These are phyloP conservation scores for Oscheius myriophilus DNA, from an alignment of 2,888 invertebrate genomes.

Conservation along the genomic window DNA sequence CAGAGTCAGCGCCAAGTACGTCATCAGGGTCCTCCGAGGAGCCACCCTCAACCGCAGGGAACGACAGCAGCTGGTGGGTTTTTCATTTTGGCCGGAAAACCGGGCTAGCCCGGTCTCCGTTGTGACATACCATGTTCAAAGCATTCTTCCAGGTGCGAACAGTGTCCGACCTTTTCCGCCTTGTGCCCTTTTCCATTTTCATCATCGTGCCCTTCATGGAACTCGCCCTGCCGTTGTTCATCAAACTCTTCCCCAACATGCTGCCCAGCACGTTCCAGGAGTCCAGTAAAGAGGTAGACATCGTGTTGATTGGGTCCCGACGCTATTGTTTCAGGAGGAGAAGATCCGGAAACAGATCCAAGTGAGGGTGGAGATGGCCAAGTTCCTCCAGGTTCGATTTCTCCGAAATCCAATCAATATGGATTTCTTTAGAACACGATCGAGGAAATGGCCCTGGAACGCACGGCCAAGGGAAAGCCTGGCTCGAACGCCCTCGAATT, in stretches of 20 bases:
- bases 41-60: constrained; percentile 86
- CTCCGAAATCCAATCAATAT: neutral
- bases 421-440: constrained; percentile 84
- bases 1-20: constrained; percentile 82
- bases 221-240: constrained; percentile 86
- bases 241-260: constrained; percentile 97
- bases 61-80: constrained; percentile 79
- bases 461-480: constrained; percentile 73
- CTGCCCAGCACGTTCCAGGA: constrained; percentile 93
- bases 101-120: too few relatives aligned
- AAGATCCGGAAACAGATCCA: constrained; percentile 89
- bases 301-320: neutral
- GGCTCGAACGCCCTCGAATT: constrained; percentile 83
- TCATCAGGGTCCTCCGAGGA: constrained; percentile 85
- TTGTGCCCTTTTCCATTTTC: constrained; percentile 96
- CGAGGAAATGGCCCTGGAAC: constrained; percentile 91
- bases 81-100: too few relatives aligned
- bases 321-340: constrained; percentile 77
- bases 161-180: constrained; percentile 85
- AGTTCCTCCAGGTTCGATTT: constrained; percentile 79
- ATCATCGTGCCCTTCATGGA: constrained; percentile 97
- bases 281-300: constrained; percentile 71
- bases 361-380: constrained; percentile 95
- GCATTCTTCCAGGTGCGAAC: constrained; percentile 79
- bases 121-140: neutral